Evolutionary conservation across 2,113 vertebrate species (phyloP), one percentile per base, ranked within the genome.

Genomic region (Tupaia tana): DNA sequence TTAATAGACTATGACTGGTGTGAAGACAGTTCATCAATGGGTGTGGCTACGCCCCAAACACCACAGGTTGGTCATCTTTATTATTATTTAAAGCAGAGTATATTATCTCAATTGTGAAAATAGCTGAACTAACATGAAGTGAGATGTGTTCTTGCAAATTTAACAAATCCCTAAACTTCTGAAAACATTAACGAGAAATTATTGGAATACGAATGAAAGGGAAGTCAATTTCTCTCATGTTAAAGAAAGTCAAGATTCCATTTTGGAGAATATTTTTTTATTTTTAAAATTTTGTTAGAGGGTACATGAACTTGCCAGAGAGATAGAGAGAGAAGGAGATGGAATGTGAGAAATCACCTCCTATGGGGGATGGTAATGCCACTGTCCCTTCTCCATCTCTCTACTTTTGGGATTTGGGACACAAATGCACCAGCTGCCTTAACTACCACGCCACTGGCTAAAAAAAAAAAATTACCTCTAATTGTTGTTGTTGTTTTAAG

Each of bases 1-100:
- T 98, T 98, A 22, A 64, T 98, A 95, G 98, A 99, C 74, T 98
- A 25, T 88, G 96, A 89, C 0, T 97, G 98, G 81, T 97, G 95
- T 73, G 98, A 99, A 92, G 93, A 98, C 22, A 18, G 31, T 93
- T 70, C 13, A 0, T 92, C 89, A 92, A 56, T 98, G 97, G 96
- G 71, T 73, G 22, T 90, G 77, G 92, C 79, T 89, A 83, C 75
- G 67, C 43, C 22, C 6, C 66, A 74, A 93, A 96, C 27, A 81
- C 97, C 97, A 70, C 97, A 98, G 97, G 97, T 97, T 89, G n/a
- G 96, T 96, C 64, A 43, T 94, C 86, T 91, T 95, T 93, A 81
- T 93, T 89, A 67, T 63, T 95, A 15, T 78, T 95, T 95, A 89
- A 96, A 86, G 34, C 34, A 83, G 31, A 69, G 29, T 92, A 43